These are phyloP conservation scores for Incurvaria masculella DNA, from an alignment of 2,888 invertebrate genomes.

Conservation along the genomic window DNA sequence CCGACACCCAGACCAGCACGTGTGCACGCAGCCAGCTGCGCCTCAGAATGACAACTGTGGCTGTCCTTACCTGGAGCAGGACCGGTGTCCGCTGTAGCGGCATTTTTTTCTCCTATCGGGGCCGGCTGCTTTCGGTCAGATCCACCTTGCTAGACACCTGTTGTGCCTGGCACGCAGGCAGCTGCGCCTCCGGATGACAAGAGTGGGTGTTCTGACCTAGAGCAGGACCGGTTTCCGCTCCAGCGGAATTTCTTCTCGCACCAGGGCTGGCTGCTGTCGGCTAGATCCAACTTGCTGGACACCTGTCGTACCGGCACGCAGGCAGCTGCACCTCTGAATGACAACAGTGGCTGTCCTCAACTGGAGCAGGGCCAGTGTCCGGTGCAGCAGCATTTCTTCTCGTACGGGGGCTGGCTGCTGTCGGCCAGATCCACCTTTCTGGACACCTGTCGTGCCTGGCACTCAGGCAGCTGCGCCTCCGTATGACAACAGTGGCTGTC, in stretches of 20 bases:
- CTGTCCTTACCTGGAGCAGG: slow-evolving; percentile 72
- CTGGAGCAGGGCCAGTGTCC: slow-evolving; percentile 66
- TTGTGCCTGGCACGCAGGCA: slow-evolving; percentile 74
- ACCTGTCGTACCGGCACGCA: too few species aligned
- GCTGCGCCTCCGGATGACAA: slow-evolving; percentile 73
- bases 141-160: slow-evolving; percentile 88
- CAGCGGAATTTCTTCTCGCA: too few species aligned
- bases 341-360: too few species aligned
- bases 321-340: too few species aligned
- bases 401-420: slow-evolving; percentile 73
- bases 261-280: too few species aligned
- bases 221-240: too few species aligned
- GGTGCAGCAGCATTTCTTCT: slow-evolving; percentile 80
- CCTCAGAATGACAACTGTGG: too few species aligned
- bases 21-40: too few species aligned
- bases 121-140: slow-evolving; percentile 69
- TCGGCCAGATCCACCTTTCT: slow-evolving; percentile 86
- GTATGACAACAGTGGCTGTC: too few species aligned
- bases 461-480: slow-evolving; percentile 77
- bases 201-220: too few species aligned
- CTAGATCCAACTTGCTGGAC: too few species aligned
- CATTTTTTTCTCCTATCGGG: slow-evolving; percentile 88
- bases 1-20: too few species aligned
- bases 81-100: slow-evolving; percentile 67
- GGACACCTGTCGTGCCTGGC: slow-evolving; percentile 76